Base-by-base conservation (phyloP, 2,797 vertebrate genomes). In the Danio tinwini region DNA sequence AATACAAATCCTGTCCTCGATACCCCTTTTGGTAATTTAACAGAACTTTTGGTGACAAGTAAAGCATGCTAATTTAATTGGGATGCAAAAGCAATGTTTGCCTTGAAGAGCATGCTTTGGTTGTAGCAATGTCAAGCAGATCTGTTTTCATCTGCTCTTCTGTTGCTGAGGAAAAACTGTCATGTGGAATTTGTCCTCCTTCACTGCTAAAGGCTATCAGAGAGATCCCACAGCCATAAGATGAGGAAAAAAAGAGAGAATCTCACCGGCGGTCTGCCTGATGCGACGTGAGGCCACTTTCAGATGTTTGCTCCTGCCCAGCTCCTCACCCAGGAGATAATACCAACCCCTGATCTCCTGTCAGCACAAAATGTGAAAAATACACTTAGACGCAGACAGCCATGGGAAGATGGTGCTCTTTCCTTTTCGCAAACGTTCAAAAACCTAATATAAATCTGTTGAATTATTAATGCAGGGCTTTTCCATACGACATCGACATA, bases 291-390 rank as follows among this genome's bases (percentile, higher is more conserved):
- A 85, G 52, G 94, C 92, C 88, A 95, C 95, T 88, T 95, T 96
- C 86, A 97, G 88, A 88, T 97, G 95, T 89, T 97, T 97, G 78
- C 91, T 94, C 76, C 85, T 85, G 62, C 96, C 96, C 84, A 96
- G 89, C 78, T 95, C 93, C 83, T 95, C 91, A 14, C 92, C 93
- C 0, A 98, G 92, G 39, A 98, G 94, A 83, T 96, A 95, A 87
- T 97, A 98, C 95, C 96, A 97, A 82, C 95, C 96, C 3, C 80
- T 91, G 88, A 96, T 86, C 50, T 93, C 91, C 96, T 98, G 90
- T 29, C 5, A 81, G 78, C 53, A 59, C 78, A 88, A 21, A 53
- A 64, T 49, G 42, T 50, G 73, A 49, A 84, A 65, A 81, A 82
- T 64, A 81, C 67, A 83, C 71, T 61, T 47, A 79, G 53, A 47